Conservation (phyloP, 2,113 vertebrate genomes). For the Tauraco erythrolophus region DNA sequence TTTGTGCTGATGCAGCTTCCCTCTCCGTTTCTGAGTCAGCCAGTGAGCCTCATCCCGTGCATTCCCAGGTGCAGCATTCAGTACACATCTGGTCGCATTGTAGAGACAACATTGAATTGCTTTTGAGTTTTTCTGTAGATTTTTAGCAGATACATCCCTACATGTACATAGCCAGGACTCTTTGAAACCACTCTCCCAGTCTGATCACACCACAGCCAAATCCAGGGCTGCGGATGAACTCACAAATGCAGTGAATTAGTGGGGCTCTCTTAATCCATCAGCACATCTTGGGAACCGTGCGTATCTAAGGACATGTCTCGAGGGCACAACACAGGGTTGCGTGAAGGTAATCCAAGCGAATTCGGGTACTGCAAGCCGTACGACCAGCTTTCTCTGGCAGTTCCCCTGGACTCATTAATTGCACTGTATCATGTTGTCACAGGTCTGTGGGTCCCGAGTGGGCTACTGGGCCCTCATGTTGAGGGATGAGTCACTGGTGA, state of each 20-base stretch:
- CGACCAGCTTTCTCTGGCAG: neutral
- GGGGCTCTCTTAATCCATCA: neutral
- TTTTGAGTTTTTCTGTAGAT: neutral
- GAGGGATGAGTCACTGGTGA: neutral
- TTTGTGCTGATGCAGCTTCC: neutral
- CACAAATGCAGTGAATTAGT: neutral
- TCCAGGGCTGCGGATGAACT: neutral
- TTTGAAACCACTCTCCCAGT: neutral
- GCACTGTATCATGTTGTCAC: neutral
- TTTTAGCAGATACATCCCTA: neutral
- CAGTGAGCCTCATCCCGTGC: neutral
- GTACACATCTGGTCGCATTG: neutral
- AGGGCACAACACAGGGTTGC: neutral
- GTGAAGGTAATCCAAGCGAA: neutral
- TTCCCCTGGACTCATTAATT: neutral
- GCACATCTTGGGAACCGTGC: neutral
- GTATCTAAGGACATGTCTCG: neutral
- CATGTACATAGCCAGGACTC: rapidly evolving
- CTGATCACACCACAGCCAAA: neutral
- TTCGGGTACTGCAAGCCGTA: neutral
- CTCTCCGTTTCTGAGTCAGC: neutral
- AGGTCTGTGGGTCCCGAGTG: neutral
- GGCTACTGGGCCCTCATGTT: neutral
- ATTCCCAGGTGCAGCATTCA: neutral
- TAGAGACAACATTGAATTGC: neutral